Percentiles rank a stretch among this genome's conserved stretches.
phyloP scores from a whole-genome alignment of 2,113 vertebrate species.

The Oplegnathus fasciatus region DNA sequence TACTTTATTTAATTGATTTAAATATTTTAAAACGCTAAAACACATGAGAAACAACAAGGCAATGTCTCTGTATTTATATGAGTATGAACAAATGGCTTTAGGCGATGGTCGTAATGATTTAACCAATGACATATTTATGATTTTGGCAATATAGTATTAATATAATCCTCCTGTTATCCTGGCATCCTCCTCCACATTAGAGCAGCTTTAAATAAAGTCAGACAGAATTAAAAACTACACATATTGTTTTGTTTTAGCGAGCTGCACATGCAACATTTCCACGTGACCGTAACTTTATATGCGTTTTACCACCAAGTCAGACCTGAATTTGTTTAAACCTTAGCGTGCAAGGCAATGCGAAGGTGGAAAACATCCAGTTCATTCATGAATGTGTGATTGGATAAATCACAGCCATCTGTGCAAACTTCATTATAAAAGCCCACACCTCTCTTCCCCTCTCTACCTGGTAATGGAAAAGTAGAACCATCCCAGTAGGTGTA shows the following conservation, averaged over 20 bases:
- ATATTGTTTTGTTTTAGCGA: neutral
- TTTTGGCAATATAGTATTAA: neutral
- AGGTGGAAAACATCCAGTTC: neutral
- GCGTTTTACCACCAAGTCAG: neutral
- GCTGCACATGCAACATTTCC: neutral
- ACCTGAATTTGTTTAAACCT: neutral
- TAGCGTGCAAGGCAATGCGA: neutral
- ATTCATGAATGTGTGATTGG: slow-evolving; percentile 5
- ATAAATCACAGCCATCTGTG: slow-evolving; percentile 14
- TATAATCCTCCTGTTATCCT: neutral
- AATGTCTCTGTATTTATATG: neutral
- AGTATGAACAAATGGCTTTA: neutral
- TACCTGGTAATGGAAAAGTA: slow-evolving; percentile 42
- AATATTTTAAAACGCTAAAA: neutral
- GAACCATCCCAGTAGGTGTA: slow-evolving; percentile 43
- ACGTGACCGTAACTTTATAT: neutral
- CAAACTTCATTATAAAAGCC: neutral
- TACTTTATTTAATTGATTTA: neutral
- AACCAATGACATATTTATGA: neutral
- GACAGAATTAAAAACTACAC: too few relatives aligned
- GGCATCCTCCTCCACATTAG: neutral
- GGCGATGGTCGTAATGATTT: neutral
- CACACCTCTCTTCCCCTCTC: slow-evolving; percentile 11
- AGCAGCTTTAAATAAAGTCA: too few relatives aligned
- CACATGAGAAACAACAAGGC: neutral